phyloP scores from a whole-genome alignment of 2,113 vertebrate species.

The Actinemys pallida region DNA sequence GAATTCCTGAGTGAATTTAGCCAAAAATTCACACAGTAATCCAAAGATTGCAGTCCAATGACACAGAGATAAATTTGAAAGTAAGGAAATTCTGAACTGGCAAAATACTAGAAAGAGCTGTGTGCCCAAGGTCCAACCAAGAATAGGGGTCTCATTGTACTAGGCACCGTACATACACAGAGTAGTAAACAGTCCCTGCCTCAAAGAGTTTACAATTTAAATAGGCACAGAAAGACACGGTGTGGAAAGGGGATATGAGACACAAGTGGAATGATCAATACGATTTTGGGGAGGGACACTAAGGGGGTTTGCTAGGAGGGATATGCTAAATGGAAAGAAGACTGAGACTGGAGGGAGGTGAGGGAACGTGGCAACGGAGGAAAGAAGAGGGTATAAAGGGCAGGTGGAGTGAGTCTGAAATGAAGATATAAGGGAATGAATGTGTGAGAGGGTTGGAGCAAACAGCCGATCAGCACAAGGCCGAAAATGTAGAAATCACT shows the following conservation, averaged over 20 bases:
- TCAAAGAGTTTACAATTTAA: background rate
- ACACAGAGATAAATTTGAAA: background rate
- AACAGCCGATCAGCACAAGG: background rate
- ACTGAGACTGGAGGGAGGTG: background rate
- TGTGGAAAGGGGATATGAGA: background rate
- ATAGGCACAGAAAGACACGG: background rate
- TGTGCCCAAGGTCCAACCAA: background rate
- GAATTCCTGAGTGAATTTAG: background rate
- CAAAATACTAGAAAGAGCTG: background rate
- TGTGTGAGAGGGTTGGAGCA: background rate
- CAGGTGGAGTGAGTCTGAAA: accelerated
- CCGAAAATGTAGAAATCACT: background rate
- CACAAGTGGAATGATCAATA: background rate
- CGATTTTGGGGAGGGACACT: background rate
- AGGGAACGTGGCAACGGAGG: background rate
- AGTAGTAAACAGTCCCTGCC: background rate
- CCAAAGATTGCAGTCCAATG: background rate
- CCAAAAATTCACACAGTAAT: background rate
- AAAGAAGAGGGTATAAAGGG: background rate
- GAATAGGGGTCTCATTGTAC: background rate
- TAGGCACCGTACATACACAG: background rate
- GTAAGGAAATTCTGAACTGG: background rate
- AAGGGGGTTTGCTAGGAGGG: background rate
- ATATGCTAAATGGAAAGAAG: background rate
- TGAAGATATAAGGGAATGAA: background rate